A percentile compares a stretch with the other conserved stretches of the same genome.
These are phyloP conservation scores for Leguminivora glycinivorella DNA, from an alignment of 1,140 invertebrate species.

Conservation along the genomic window DNA sequence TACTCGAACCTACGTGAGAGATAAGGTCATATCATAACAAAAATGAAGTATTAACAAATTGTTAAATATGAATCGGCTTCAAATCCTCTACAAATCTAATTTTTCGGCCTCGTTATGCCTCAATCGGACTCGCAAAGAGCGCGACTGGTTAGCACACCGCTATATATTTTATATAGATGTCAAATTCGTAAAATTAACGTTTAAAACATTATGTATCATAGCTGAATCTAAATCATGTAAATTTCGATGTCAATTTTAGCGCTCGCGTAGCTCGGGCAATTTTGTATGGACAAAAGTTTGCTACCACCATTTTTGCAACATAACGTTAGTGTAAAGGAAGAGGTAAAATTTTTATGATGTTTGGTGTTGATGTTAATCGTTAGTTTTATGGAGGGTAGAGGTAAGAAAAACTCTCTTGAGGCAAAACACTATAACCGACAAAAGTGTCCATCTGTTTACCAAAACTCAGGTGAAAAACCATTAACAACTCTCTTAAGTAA, in stretches of 20 bases:
- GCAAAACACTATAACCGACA: too few relatives aligned
- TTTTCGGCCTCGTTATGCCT: background rate
- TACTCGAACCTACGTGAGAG: too few relatives aligned
- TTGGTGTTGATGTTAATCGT: slow-evolving; percentile 53
- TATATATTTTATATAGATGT: slow-evolving; percentile 69
- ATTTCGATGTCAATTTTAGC: slow-evolving; percentile 77
- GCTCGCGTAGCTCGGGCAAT: slow-evolving; percentile 56
- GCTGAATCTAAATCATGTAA: slow-evolving; percentile 69
- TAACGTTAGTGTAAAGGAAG: slow-evolving; percentile 48
- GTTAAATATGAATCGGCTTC: too few relatives aligned
- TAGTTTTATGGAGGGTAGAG: too few relatives aligned
- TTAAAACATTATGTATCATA: slow-evolving; percentile 64
- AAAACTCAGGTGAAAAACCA: too few relatives aligned
- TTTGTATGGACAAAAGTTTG: slow-evolving; percentile 64
- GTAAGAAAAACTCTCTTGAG: too few relatives aligned
- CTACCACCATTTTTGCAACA: slow-evolving; percentile 72
- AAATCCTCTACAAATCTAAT: background rate
- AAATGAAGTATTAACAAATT: too few relatives aligned
- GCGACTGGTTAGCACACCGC: slow-evolving; percentile 44
- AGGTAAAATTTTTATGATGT: slow-evolving; percentile 55
- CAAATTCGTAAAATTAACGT: slow-evolving; percentile 55
- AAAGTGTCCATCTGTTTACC: too few relatives aligned
- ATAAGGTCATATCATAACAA: too few relatives aligned
- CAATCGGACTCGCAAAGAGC: background rate
- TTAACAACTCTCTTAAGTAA: too few relatives aligned